A percentile compares a stretch with the other conserved stretches of the same genome.
Evolutionary conservation across 2,888 invertebrate species (phyloP).

Genomic region (Drosophila algonquin): DNA sequence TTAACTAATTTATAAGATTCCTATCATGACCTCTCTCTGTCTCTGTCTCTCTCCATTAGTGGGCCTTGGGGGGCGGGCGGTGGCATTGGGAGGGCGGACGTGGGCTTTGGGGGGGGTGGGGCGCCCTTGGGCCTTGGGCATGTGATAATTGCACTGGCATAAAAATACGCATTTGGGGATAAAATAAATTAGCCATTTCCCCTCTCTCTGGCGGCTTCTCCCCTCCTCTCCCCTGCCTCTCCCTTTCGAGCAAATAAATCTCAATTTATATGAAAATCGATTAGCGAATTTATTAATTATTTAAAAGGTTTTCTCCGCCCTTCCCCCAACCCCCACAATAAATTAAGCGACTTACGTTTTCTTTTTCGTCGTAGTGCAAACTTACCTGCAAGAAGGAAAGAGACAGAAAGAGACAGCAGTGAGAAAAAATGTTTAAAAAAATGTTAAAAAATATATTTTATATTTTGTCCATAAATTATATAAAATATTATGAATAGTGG

Average conservation of each 20-base stretch:
- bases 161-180: constrained; percentile 67
- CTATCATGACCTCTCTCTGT: constrained; percentile 39
- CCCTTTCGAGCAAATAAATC: constrained; percentile 61
- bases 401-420: constrained; percentile 21
- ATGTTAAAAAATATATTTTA: too few species aligned
- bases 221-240: neutral
- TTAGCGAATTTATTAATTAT: constrained; percentile 70
- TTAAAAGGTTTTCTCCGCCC: constrained; percentile 48
- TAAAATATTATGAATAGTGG: constrained; percentile 2
- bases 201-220: constrained; percentile 16
- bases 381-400: constrained; percentile 72
- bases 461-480: constrained; percentile 31
- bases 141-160: constrained; percentile 71
- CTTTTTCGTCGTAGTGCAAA: constrained; percentile 79
- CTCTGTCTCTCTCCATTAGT: too few species aligned
- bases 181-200: constrained; percentile 63
- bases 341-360: constrained; percentile 76
- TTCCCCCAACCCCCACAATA: constrained; percentile 31
- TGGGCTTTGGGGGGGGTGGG: neutral
- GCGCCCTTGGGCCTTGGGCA: constrained; percentile 15
- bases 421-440: too few species aligned
- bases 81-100: too few species aligned
- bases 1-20: constrained; percentile 76
- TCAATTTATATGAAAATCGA: constrained; percentile 80
- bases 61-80: too few species aligned